Conservation (phyloP, 2,797 vertebrate genomes). For the Chelidonichthys spinosus region DNA sequence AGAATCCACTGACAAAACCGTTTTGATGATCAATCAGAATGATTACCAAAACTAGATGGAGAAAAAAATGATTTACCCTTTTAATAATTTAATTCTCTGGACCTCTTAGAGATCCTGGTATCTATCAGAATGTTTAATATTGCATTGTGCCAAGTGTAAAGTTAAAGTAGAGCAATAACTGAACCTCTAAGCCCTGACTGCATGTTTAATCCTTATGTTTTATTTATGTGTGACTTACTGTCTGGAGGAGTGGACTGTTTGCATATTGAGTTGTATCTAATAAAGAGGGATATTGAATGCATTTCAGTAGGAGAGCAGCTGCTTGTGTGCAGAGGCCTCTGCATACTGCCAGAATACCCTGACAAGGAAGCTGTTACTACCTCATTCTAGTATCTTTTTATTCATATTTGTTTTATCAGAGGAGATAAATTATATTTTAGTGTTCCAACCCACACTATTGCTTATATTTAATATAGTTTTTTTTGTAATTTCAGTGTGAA, state of each 20-base stretch:
- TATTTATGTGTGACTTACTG: conserved; percentile 69
- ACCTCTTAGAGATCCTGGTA: neutral
- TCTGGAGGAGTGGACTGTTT: conserved; percentile 56
- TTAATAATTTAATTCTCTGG: conserved; percentile 18
- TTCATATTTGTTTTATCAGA: conserved; percentile 7
- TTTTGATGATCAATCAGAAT: neutral
- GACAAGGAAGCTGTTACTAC: conserved; percentile 10
- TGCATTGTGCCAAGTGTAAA: conserved; percentile 36
- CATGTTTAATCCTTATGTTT: conserved; percentile 67
- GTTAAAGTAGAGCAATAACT: conserved; percentile 53
- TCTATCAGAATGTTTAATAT: conserved; percentile 15
- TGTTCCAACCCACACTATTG: neutral
- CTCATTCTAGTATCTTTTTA: conserved; percentile 5
- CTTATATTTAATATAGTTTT: neutral
- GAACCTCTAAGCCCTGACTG: conserved; percentile 38
- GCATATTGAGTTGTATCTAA: conserved; percentile 59
- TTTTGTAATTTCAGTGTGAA: neutral
- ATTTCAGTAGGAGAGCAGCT: conserved; percentile 30
- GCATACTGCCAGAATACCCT: conserved; percentile 24
- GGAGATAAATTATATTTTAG: conserved; percentile 20
- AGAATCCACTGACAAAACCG: neutral
- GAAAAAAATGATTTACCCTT: neutral
- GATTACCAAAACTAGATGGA: neutral
- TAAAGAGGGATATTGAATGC: conserved; percentile 69
- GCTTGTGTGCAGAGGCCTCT: conserved; percentile 30